phyloP scores from a whole-genome alignment of 92 coral and sea anemone species.

The Epizoanthus fatuus region DNA sequence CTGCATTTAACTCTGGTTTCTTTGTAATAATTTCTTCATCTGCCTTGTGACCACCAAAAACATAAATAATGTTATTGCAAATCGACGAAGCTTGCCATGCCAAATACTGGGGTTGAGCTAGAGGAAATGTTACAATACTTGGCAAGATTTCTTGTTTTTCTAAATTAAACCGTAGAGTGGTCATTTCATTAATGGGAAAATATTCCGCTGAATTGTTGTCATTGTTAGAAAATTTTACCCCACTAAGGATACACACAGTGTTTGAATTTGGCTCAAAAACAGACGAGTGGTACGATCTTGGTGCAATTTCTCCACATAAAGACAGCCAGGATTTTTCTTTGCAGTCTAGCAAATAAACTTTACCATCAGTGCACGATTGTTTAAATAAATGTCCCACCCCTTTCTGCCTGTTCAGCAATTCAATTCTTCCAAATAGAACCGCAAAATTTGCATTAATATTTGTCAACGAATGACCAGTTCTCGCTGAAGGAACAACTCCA shows the following conservation, averaged over 20 bases:
- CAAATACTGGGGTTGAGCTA: neutral
- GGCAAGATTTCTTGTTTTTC: neutral
- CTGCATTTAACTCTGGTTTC: slow-evolving; percentile 30
- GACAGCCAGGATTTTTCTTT: slow-evolving; percentile 6
- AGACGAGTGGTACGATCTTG: slow-evolving; percentile 45
- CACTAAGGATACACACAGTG: neutral
- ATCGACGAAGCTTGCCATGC: slow-evolving; percentile 25
- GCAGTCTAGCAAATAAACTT: slow-evolving; percentile 23
- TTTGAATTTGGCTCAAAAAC: slow-evolving; percentile 1
- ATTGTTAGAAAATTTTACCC: no score
- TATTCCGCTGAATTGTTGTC: no score
- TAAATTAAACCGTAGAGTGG: no score
- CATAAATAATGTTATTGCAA: slow-evolving; percentile 24
- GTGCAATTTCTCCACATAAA: neutral
- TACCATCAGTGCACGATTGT: slow-evolving; percentile 43
- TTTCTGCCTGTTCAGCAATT: neutral
- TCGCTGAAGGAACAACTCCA: slow-evolving; percentile 43
- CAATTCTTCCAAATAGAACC: slow-evolving; percentile 43
- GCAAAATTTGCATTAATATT: slow-evolving; percentile 2
- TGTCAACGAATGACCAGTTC: slow-evolving; percentile 46
- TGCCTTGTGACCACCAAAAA: slow-evolving; percentile 55
- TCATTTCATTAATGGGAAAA: no score
- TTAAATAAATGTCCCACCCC: slow-evolving; percentile 12
- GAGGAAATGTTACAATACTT: neutral
- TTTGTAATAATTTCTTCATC: slow-evolving; percentile 1